Evolutionary conservation across 2,888 invertebrate genomes (phyloP), one percentile per base, ranked within the genome.

Genomic region (Gari tellinella): DNA sequence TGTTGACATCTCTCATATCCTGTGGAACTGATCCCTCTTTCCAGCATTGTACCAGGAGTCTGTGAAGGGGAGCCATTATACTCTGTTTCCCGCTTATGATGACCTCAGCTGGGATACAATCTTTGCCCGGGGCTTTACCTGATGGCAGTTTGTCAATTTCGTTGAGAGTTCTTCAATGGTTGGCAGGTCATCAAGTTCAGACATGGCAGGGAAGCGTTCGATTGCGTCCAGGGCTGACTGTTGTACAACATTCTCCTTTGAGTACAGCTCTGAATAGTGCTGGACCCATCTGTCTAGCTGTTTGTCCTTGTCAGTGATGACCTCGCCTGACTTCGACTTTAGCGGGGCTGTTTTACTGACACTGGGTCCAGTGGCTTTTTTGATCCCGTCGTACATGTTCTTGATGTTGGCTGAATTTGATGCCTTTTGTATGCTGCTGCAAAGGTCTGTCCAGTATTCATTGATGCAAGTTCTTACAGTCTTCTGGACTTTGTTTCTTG

Each of bases 281-380:
- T 65, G 51, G 4, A 65, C 57, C 56, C 51, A 57, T 21, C 51
- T 14, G 15, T 56, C 51, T 17, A 57, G 17, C 19, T 57, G 23
- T 43, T 21, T 57, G 8, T 21, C 45, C 17, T 48, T 56, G n/a
- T 46, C 49, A 8, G 45, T 15, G 15, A 53, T 55, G 7, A 46
- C 12, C 4, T 64, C 40, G 8, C 64, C 55, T n/a, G 46, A 19
- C 7, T 23, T 15, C 5, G 55, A 43, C 14, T 62, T 62, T 0
- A 62, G 14, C 0, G 46, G 55, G 26, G 55, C 48, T 2, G 55
- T 55, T 25, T 64, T 64, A n/a, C 19, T 46, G 5, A 8, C 7
- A 0, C 4, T 2, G 2, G 64, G 55, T 2, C 46, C 55, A 45
- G 26, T 37, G 8, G 45, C 63, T 45, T 7, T n/a, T 23, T 53